Evolutionary conservation across 2,797 vertebrate species (phyloP).

Genomic region (Apogon hyalosoma): DNA sequence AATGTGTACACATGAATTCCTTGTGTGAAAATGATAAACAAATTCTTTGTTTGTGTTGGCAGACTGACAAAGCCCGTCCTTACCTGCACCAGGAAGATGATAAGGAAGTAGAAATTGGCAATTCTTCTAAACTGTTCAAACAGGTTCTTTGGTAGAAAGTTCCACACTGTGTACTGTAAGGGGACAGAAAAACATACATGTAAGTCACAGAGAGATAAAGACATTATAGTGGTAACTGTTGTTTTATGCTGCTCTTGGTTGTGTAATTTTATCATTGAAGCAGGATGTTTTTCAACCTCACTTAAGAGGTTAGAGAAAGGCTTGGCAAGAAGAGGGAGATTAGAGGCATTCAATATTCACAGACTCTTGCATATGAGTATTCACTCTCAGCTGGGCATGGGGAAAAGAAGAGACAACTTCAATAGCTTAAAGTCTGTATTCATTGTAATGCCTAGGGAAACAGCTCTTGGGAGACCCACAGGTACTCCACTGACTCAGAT

Average conservation of each 20-base stretch:
- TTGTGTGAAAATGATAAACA: slow-evolving; percentile 16
- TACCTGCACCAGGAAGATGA: slow-evolving; percentile 99
- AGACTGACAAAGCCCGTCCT: slow-evolving; percentile 56
- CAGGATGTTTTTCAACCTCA: slow-evolving; percentile 27
- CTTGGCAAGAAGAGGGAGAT: slow-evolving; percentile 45
- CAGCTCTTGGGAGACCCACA: slow-evolving; percentile 38
- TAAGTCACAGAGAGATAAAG: slow-evolving; percentile 15
- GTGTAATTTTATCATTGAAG: slow-evolving; percentile 1
- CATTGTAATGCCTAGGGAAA: slow-evolving; percentile 37
- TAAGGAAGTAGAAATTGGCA: slow-evolving; percentile 99
- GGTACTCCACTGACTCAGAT: slow-evolving; percentile 73
- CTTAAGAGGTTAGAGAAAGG: slow-evolving; percentile 33
- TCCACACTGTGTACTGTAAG: slow-evolving; percentile 96
- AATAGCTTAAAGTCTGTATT: slow-evolving; percentile 56
- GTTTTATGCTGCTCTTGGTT: slow-evolving; percentile 10
- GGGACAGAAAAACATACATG: slow-evolving; percentile 10
- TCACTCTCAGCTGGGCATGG: slow-evolving; percentile 22
- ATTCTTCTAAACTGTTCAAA: slow-evolving; percentile 99
- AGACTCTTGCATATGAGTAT: slow-evolving; percentile 38
- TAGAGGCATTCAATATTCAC: slow-evolving; percentile 56
- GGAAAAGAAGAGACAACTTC: slow-evolving; percentile 48
- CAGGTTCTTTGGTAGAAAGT: slow-evolving; percentile 99
- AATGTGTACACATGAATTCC: neutral
- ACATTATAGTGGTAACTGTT: neutral
- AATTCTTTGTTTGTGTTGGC: slow-evolving; percentile 20